Percentiles rank a stretch among this genome's conserved stretches.
Conservation (phyloP, 2,797 vertebrate genomes). For the Cottoperca gobio region DNA sequence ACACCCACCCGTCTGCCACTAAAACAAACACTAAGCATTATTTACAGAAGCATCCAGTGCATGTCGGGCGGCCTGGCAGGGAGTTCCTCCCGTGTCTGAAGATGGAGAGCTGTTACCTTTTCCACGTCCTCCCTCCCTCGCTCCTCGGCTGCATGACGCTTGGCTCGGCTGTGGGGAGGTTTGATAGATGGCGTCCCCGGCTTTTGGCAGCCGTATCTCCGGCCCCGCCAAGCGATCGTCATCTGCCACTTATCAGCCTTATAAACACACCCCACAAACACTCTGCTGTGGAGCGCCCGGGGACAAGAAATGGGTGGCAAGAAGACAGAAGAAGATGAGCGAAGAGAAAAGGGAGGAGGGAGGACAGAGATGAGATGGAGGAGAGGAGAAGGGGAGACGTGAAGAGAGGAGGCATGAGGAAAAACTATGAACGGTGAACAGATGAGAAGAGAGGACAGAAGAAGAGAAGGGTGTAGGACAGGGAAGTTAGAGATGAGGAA, state of each 20-base stretch:
- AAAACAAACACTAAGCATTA: conserved; percentile 6
- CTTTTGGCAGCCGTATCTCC: conserved; percentile 64
- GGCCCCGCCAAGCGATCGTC: conserved; percentile 53
- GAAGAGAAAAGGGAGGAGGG: background rate
- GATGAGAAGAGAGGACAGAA: background rate
- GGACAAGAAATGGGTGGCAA: conserved; percentile 16
- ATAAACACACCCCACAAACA: conserved; percentile 47
- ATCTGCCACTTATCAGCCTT: conserved; percentile 68
- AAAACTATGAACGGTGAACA: background rate
- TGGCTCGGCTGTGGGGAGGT: conserved; percentile 35
- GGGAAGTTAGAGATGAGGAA: background rate
- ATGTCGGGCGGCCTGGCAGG: conserved; percentile 6
- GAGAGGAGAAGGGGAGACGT: background rate
- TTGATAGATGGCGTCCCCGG: conserved; percentile 59
- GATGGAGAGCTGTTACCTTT: conserved; percentile 42
- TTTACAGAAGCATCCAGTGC: conserved; percentile 13
- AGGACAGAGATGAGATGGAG: background rate
- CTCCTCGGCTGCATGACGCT: conserved; percentile 35
- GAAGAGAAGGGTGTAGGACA: background rate
- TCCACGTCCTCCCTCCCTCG: background rate
- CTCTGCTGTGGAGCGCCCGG: background rate
- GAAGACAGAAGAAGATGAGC: background rate
- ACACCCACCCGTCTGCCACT: background rate
- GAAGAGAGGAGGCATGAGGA: background rate
- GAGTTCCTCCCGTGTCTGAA: conserved; percentile 32